Conservation (phyloP, 2,113 vertebrate genomes). For the Myotis yumanensis region DNA sequence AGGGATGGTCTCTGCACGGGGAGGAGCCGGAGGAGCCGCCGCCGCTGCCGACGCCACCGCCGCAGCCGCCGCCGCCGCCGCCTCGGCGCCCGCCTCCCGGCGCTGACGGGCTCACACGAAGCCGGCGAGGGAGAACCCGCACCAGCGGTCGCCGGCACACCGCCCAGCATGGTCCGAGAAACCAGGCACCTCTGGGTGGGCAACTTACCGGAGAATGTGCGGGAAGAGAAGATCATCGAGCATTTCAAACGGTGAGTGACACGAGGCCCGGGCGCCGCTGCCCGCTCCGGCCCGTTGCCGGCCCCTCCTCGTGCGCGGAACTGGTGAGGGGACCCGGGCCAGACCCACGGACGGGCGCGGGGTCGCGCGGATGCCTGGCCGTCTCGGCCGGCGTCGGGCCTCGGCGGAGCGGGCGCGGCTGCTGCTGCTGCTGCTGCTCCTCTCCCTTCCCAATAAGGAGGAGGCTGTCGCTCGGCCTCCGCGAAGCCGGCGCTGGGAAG, state of each 20-base stretch:
- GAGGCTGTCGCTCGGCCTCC: background rate
- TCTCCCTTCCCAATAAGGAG: background rate
- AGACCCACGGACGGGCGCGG: background rate
- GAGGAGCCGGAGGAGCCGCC: slow-evolving; percentile 80
- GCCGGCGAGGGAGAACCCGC: slow-evolving; percentile 76
- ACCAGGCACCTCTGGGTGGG: slow-evolving; percentile 99
- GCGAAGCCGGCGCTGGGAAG: background rate
- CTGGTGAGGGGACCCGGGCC: background rate
- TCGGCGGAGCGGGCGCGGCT: background rate
- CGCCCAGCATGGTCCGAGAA: slow-evolving; percentile 99
- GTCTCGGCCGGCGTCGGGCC: background rate
- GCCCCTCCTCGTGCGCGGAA: slow-evolving; percentile 39
- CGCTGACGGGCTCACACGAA: slow-evolving; percentile 77
- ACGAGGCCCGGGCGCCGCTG: slow-evolving; percentile 50
- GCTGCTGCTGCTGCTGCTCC: background rate
- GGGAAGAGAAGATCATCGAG: slow-evolving; percentile 99
- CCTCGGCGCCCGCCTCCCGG: slow-evolving; percentile 76
- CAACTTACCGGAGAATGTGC: slow-evolving; percentile 99
- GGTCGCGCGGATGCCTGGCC: background rate
- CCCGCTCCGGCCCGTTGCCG: slow-evolving; percentile 50
- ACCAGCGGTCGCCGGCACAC: slow-evolving; percentile 81
- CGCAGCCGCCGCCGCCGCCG: slow-evolving; percentile 80
- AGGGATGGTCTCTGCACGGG: slow-evolving; percentile 83
- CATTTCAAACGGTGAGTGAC: slow-evolving; percentile 99
- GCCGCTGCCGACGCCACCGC: slow-evolving; percentile 86